Base-by-base conservation (phyloP, 1,140 invertebrate species). In the Heliconius congener region DNA sequence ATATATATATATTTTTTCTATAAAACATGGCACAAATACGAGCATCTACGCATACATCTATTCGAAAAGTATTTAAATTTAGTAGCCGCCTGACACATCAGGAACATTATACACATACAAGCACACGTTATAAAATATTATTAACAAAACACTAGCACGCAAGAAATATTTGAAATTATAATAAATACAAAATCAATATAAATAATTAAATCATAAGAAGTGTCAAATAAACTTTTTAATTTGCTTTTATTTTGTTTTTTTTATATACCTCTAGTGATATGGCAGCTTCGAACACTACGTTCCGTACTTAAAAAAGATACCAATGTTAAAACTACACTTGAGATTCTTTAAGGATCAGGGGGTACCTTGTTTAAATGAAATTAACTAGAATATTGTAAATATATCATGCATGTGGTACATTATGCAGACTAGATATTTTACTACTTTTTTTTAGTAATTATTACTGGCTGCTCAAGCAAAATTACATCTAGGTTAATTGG, bases 231-330 rank as follows among this genome's bases (percentile, higher is more conserved):
- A 72, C 13, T 72, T 30, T 42, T 71, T 37, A 23, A 46, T 39
- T 73, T 46, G 19, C 5, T 72, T 30, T 9, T 11, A 19, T 72
- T 3, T 72, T 6, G 9, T 39, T 42, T n/a, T 72, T 66, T 66
- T 46, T 50, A 13, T 46, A 27, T 42, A 23, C n/a, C 37, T 73
- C 23, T 37, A 39, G 71, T 78, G 78, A 85, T 85, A 85, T 85
- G 81, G 77, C 83, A 86, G 84, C 84, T 79, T 86, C 84, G 84
- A 79, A 79, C 16, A 79, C 77, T 78, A 83, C 82, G 81, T 74
- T 42, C 70, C 76, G 71, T 76, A 80, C 66, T 77, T 50, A n/a
- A 73, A 52, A 73, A 19, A 55, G 19, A 50, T 74, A 50, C 6
- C 30, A 55, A 50, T 39, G 23, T 74, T 50, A 52, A 46, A 73